Evolutionary conservation across 1,140 invertebrate genomes (phyloP).

Genomic region (Saccostrea glomerata): DNA sequence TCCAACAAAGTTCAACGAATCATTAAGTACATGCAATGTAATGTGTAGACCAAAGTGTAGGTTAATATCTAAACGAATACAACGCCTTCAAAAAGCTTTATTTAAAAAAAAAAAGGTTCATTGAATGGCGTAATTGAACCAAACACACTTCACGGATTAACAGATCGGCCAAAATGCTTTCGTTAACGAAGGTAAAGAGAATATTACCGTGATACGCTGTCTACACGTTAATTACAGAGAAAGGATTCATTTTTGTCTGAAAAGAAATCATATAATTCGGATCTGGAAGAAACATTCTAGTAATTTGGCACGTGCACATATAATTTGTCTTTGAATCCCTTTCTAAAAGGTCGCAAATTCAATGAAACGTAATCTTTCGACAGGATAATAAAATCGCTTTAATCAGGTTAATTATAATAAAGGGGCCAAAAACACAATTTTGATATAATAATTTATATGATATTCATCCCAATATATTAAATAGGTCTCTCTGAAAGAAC

Average conservation of each 20-base stretch:
- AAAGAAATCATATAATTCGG: not conserved
- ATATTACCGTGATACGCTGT: not conserved
- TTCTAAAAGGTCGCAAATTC: not conserved
- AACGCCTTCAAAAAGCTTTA: not conserved
- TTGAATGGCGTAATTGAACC: constrained; percentile 1
- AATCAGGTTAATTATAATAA: too few species aligned
- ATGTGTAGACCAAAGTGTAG: too few species aligned
- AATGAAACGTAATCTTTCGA: not conserved
- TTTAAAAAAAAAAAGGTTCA: not conserved
- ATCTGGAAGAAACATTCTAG: not conserved
- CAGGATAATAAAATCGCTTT: not conserved
- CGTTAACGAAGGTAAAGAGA: not conserved
- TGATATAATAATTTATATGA: not conserved
- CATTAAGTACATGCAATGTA: not conserved
- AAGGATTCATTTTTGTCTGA: not conserved
- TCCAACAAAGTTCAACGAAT: constrained; percentile 4
- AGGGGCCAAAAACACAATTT: too few species aligned
- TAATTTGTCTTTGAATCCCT: not conserved
- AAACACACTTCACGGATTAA: not conserved
- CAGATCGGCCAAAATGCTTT: not conserved
- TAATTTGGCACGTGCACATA: not conserved
- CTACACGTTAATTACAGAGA: not conserved
- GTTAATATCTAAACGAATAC: not conserved
- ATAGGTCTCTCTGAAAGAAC: too few species aligned
- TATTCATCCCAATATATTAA: not conserved